Conservation (phyloP, 1,140 invertebrate species). For the Hermetia illucens region DNA sequence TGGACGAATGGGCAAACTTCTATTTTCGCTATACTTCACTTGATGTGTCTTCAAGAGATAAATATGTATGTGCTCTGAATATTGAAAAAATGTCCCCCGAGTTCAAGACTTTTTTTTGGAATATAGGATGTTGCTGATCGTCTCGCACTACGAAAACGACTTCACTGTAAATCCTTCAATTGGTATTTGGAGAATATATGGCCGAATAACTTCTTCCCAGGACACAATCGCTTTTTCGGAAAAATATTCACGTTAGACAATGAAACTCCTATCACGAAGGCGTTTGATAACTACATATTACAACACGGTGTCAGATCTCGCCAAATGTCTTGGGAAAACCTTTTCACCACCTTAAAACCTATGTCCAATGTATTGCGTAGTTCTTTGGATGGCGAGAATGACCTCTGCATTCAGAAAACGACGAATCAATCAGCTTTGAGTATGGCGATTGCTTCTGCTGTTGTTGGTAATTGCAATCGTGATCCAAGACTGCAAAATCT, state of each 20-base stretch:
- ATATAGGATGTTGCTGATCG: constrained; percentile 52
- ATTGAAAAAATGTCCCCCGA: not conserved
- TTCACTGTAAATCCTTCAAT: constrained; percentile 78
- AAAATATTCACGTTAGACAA: constrained; percentile 39
- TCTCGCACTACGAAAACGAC: constrained; percentile 52
- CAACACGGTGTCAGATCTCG: constrained; percentile 15
- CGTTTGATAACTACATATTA: constrained; percentile 25
- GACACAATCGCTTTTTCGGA: constrained; percentile 66
- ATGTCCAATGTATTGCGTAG: no score
- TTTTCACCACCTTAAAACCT: constrained; percentile 17
- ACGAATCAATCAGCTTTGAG: constrained; percentile 13
- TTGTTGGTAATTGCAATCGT: constrained; percentile 32
- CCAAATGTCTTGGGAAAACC: constrained; percentile 19
- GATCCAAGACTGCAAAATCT: constrained; percentile 46
- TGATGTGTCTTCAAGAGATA: constrained; percentile 39
- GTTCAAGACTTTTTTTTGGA: constrained; percentile 1
- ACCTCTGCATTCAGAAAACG: constrained; percentile 17
- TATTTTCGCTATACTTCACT: constrained; percentile 51
- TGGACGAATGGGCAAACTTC: constrained; percentile 88
- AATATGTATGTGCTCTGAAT: not conserved
- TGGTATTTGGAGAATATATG: constrained; percentile 94
- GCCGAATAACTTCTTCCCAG: constrained; percentile 84
- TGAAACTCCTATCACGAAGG: constrained; percentile 18
- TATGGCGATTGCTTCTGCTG: constrained; percentile 34
- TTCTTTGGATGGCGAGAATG: constrained; percentile 20